Evolutionary conservation across 1,140 invertebrate genomes (phyloP).

Genomic region (Glossosoma conforme): DNA sequence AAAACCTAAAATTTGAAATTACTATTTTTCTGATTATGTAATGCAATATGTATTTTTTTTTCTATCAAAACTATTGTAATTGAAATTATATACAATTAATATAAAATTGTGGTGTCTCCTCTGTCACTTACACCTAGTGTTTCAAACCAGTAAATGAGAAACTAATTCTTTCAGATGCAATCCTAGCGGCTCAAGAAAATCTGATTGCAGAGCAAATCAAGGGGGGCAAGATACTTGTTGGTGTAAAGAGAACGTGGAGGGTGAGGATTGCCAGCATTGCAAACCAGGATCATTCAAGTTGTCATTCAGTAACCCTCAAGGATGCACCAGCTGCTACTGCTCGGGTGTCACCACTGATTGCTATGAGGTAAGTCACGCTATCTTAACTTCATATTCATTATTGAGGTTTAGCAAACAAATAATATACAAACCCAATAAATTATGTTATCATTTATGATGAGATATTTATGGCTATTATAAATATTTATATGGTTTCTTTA

Average conservation of each 20-base stretch:
- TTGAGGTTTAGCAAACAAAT: background rate
- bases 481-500: too few species aligned
- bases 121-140: too few species aligned
- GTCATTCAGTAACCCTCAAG: slow-evolving; percentile 64
- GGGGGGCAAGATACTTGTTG: slow-evolving; percentile 40
- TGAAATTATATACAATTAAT: too few species aligned
- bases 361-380: slow-evolving; percentile 45
- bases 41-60: too few species aligned
- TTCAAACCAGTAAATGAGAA: too few species aligned
- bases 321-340: slow-evolving; percentile 89
- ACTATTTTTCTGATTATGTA: too few species aligned
- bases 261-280: slow-evolving; percentile 74
- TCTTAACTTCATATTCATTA: background rate
- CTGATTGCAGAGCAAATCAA: slow-evolving; percentile 56
- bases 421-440: background rate
- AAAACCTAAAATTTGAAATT: too few species aligned
- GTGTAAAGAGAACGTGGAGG: slow-evolving; percentile 72
- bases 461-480: too few species aligned
- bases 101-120: too few species aligned
- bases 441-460: too few species aligned
- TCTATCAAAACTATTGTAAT: too few species aligned
- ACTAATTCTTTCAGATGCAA: slow-evolving; percentile 42
- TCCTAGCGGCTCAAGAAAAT: slow-evolving; percentile 40
- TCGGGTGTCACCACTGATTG: slow-evolving; percentile 79
- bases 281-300: slow-evolving; percentile 79